Base-by-base conservation (phyloP, 2,113 vertebrate species). In the Paradoxurus hermaphroditus region DNA sequence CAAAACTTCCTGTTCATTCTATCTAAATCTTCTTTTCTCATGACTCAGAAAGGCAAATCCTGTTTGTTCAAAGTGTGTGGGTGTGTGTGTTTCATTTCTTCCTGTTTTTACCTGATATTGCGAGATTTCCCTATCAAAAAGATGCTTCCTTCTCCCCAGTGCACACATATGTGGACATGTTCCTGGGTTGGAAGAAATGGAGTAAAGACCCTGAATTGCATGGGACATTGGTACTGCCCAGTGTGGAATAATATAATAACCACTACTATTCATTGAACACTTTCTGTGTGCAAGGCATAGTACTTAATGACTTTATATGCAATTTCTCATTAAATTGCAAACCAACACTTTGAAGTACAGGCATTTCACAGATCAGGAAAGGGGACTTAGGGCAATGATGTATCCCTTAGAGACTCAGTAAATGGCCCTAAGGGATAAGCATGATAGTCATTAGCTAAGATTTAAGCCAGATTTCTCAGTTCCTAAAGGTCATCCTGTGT, bases 291-390 rank as follows among this genome's bases (percentile, higher is more conserved):
- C 83, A 13, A 31, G 29, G 9, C 23, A 78, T 41, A 92, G 36
- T 85, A n/a, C 59, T 86, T 86, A 86, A 75, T 77, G 41, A 9
- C 36, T 94, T 86, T 81, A 44, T 81, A 44, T 85, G 31, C 31
- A 84, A 39, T 77, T 77, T 89, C 51, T 89, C 34, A 94, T 82
- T 89, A 44, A 92, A 63, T 94, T 15, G 23, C 90, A 96, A 46
- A 78, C 27, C 27, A 90, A 70, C 49, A 83, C 44, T 78, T 36
- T 85, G 21, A 94, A 77, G 41, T 89, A 56, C 21, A 95, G n/a
- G 10, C 65, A 83, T 90, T 95, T 94, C 21, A n/a, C 27, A 96
- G 62, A 79, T 92, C 14, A 46, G 63, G 68, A 95, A 87, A 72
- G 65, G 39, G 73, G 31, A 62, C 53, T 75, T 94, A 83, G 51